phyloP scores from a whole-genome alignment of 2,113 vertebrate species.

The Amphiprion ocellaris region DNA sequence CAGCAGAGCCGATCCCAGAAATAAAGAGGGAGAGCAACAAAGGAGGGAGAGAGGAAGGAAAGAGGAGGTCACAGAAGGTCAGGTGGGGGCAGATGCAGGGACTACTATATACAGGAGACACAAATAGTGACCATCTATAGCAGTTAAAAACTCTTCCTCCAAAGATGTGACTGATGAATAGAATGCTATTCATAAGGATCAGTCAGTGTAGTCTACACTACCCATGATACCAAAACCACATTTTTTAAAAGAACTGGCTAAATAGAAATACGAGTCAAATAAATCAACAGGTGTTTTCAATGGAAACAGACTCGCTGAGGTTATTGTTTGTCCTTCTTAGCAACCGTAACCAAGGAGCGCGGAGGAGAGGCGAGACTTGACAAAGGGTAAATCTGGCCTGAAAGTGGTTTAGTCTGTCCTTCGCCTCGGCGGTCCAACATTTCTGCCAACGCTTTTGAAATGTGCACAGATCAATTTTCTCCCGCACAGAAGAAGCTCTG shows the following conservation, averaged over 20 bases:
- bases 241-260: slow-evolving; percentile 3
- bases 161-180: no score
- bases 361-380: slow-evolving; percentile 31
- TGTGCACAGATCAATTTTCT: slow-evolving; percentile 1
- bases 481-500: slow-evolving; percentile 1
- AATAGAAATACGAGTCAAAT: slow-evolving; percentile 47
- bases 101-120: no score
- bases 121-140: no score
- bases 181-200: neutral
- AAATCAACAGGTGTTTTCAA: slow-evolving; percentile 59
- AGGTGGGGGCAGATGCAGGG: no score
- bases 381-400: slow-evolving; percentile 47
- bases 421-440: slow-evolving; percentile 13
- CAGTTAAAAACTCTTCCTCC: no score
- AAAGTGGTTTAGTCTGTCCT: slow-evolving; percentile 32
- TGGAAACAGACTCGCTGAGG: slow-evolving; percentile 40
- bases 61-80: no score
- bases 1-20: no score
- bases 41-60: no score
- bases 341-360: slow-evolving; percentile 59
- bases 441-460: slow-evolving; percentile 8
- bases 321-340: slow-evolving; percentile 55
- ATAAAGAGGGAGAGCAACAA: no score
- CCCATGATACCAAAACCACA: neutral
- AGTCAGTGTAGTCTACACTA: no score